Evolutionary conservation across 2,113 vertebrate species (phyloP).

Genomic region (Hylia prasina): DNA sequence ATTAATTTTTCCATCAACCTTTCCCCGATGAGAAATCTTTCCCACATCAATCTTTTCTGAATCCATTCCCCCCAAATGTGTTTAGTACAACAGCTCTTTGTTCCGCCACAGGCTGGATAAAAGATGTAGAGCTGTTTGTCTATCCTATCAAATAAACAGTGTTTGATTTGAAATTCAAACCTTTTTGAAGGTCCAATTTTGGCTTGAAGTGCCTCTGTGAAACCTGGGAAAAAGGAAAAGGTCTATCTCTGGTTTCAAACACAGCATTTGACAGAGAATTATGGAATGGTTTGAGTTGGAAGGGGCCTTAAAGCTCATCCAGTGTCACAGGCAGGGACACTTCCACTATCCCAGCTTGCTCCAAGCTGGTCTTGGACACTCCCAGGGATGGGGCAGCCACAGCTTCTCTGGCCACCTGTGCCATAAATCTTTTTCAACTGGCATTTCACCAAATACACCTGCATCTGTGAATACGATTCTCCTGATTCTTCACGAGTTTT

Average conservation of each 20-base stretch:
- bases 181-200: neutral
- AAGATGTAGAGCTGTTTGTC: neutral
- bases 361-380: neutral
- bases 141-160: neutral
- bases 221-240: neutral
- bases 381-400: neutral
- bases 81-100: neutral
- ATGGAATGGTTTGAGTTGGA: neutral
- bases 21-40: neutral
- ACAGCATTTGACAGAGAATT: neutral
- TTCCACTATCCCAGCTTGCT: neutral
- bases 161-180: neutral
- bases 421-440: neutral
- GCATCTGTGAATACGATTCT: neutral
- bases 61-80: neutral
- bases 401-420: neutral
- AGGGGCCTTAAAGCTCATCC: neutral
- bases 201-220: neutral
- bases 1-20: neutral
- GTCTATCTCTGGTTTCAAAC: neutral
- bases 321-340: neutral
- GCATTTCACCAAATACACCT: neutral
- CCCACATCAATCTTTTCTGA: neutral
- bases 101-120: neutral
- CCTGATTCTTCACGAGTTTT: neutral